phyloP scores from a whole-genome alignment of 2,113 vertebrate genomes.

The Halichoerus grypus region DNA sequence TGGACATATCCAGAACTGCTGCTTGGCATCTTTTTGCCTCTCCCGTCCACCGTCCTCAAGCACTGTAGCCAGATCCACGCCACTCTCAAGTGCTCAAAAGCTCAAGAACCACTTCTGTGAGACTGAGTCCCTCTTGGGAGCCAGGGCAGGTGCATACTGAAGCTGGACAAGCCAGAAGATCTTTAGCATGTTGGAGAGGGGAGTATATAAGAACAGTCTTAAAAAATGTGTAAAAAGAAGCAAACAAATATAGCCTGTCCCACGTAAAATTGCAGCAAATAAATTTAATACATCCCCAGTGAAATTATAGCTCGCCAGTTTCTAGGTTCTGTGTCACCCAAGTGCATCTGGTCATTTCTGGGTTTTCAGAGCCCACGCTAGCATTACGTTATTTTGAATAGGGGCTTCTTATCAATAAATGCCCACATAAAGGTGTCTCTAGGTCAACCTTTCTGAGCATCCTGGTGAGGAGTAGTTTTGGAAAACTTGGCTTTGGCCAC shows the following conservation, averaged over 20 bases:
- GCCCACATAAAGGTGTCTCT: neutral
- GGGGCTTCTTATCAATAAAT: neutral
- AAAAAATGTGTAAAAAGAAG: neutral
- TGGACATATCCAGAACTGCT: neutral
- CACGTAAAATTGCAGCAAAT: neutral
- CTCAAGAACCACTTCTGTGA: slow-evolving; percentile 40
- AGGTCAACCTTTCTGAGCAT: neutral
- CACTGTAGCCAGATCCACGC: neutral
- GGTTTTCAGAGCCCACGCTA: neutral
- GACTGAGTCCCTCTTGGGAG: neutral
- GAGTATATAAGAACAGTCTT: neutral
- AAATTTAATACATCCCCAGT: neutral
- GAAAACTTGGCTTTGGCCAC: slow-evolving; percentile 5
- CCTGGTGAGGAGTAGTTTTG: neutral
- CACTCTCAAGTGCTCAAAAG: slow-evolving; percentile 30
- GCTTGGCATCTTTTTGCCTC: neutral
- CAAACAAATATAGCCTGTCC: neutral
- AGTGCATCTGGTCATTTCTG: neutral
- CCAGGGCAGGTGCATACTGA: neutral
- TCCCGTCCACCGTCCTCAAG: neutral
- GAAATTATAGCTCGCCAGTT: neutral
- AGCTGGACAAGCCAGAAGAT: neutral
- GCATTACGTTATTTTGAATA: neutral
- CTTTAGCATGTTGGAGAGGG: neutral
- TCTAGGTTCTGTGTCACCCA: neutral